Evolutionary conservation across 2,113 vertebrate genomes (phyloP).

Genomic region (Calypte anna): DNA sequence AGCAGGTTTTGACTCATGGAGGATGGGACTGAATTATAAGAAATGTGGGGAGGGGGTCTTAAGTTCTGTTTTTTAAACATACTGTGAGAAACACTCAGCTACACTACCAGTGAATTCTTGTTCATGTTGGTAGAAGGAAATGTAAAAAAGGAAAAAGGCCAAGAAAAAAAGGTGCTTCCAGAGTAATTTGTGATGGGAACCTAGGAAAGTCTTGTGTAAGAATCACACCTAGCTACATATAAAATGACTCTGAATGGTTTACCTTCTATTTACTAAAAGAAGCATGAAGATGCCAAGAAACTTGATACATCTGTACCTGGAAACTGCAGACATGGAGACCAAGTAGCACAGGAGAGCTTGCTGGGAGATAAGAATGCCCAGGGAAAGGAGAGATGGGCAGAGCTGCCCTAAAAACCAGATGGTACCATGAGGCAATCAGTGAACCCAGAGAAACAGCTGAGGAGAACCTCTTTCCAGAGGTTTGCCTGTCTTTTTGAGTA

Average conservation of each 20-base stretch:
- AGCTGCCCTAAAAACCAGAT: not conserved
- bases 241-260: not conserved
- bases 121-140: not conserved
- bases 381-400: not conserved
- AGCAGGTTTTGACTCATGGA: not conserved
- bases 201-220: not conserved
- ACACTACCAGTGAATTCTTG: not conserved
- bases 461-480: not conserved
- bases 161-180: not conserved
- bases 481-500: not conserved
- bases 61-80: not conserved
- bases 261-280: not conserved
- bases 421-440: not conserved
- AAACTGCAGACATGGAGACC: not conserved
- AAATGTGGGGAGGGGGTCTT: fast-evolving
- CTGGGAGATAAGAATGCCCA: not conserved
- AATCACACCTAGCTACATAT: not conserved
- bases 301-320: not conserved
- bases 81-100: not conserved
- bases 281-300: not conserved
- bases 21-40: not conserved
- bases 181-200: not conserved
- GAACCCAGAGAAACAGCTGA: not conserved
- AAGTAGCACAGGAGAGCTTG: not conserved
- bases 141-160: not conserved